Conservation (phyloP, 1,140 invertebrate species). For the Trinorchestia longiramus region DNA sequence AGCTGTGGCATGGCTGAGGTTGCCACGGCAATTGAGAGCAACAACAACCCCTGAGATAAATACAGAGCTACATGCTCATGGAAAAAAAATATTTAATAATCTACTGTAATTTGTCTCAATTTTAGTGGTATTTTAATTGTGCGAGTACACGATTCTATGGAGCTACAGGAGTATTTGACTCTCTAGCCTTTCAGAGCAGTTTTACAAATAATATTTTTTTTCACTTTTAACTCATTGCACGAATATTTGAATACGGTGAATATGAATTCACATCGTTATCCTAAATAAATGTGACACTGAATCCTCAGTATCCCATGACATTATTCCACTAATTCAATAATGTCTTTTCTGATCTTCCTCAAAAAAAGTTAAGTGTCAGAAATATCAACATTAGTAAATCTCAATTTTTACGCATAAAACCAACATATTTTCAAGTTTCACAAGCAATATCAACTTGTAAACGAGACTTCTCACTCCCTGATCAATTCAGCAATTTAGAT, state of each 20-base stretch:
- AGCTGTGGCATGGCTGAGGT: slow-evolving; percentile 11
- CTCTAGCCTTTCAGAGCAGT: not conserved
- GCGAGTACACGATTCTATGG: not conserved
- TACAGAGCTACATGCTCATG: not conserved
- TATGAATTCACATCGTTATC: not conserved
- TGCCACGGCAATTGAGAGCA: not conserved
- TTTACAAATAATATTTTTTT: not conserved
- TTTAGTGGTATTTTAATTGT: not conserved
- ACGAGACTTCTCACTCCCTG: not conserved
- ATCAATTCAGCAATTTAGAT: not conserved
- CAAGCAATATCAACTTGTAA: not conserved
- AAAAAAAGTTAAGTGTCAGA: too few relatives aligned
- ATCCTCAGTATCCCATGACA: not conserved
- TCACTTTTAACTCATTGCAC: not conserved
- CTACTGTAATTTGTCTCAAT: too few relatives aligned
- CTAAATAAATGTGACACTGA: not conserved
- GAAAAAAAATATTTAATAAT: too few relatives aligned
- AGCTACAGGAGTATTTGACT: not conserved
- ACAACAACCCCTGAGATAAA: not conserved
- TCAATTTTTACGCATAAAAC: not conserved
- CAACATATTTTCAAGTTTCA: not conserved
- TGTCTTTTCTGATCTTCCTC: too few relatives aligned
- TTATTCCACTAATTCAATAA: not conserved
- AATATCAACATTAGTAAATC: not conserved
- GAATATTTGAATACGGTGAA: not conserved